Evolutionary conservation across 2,797 vertebrate species (phyloP), one percentile per base, ranked within the genome.

Genomic region (Leptatherina wallacei): DNA sequence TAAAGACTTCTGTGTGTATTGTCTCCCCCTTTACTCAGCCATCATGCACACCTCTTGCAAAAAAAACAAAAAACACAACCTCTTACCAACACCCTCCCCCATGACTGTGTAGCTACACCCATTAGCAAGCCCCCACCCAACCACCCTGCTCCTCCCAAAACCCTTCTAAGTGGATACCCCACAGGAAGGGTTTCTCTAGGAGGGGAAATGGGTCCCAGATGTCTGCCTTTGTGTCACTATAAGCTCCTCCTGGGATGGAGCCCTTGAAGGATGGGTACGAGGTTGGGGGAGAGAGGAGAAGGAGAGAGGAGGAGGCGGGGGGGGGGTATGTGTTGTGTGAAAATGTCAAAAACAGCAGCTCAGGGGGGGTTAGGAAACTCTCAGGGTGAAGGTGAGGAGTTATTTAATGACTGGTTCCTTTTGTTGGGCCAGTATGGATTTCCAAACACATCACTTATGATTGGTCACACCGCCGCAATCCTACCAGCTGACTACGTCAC

Each of bases 181-280:
- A 93, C 93, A 94, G 94, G 93, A 95, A 94, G 91, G 89, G 86
- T 90, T 92, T 88, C 90, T 91, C 91, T 88, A 91, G 85, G 85
- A 63, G 89, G 88, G 92, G 90, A 94, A 94, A 94, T 94, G 86
- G 92, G 88, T 94, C 91, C 94, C 94, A 94, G 93, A 94, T 94
- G 93, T 92, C 77, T 83, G 89, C 83, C 73, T 91, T 89, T 90
- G 89, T 92, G 91, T 90, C 90, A 90, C 91, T 85, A 85, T 49
- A 74, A 87, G 84, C 90, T 90, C 86, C 91, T 89, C 78, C 22
- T 90, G 89, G 85, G 85, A 89, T 88, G 89, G 89, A 91, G 90
- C 83, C 40, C 56, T 79, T 83, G 82, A 78, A 56, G 81, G 82
- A 88, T 86, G 85, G 81, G 77, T 77, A 82, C 71, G 61, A 69